Percentiles rank a stretch among this genome's conserved stretches.
phyloP scores from a whole-genome alignment of 2,888 invertebrate genomes.

The Ephialtes manifestator region DNA sequence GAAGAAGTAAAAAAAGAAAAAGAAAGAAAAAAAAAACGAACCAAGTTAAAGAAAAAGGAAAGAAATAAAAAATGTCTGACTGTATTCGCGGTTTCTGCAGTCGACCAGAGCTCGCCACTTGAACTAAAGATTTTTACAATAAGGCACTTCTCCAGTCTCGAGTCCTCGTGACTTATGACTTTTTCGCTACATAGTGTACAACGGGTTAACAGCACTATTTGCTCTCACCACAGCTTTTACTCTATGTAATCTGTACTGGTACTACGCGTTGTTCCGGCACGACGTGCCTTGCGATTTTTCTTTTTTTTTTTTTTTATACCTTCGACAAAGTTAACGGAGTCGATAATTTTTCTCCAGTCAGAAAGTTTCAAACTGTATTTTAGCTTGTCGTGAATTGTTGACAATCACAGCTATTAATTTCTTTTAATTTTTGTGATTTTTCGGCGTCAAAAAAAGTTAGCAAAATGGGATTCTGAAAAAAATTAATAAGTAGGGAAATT shows the following conservation, averaged over 20 bases:
- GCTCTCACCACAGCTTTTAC: slow-evolving; percentile 11
- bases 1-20: not conserved
- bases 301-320: slow-evolving; percentile 12
- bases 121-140: slow-evolving; percentile 4
- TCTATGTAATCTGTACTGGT: not conserved
- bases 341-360: not conserved
- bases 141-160: slow-evolving; percentile 3
- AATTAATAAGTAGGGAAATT: no score
- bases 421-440: no score
- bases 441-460: no score
- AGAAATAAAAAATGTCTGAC: not conserved
- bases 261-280: slow-evolving; percentile 28
- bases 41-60: not conserved
- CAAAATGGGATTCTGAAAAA: no score
- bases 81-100: not conserved
- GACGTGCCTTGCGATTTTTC: not conserved
- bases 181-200: not conserved
- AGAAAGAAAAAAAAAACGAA: slow-evolving; percentile 12
- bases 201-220: not conserved
- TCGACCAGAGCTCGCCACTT: not conserved
- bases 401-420: no score
- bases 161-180: not conserved
- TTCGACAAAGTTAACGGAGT: not conserved
- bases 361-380: not conserved
- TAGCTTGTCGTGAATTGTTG: no score